Base-by-base conservation (phyloP, 2,888 invertebrate genomes). In the Atrina japonica region DNA sequence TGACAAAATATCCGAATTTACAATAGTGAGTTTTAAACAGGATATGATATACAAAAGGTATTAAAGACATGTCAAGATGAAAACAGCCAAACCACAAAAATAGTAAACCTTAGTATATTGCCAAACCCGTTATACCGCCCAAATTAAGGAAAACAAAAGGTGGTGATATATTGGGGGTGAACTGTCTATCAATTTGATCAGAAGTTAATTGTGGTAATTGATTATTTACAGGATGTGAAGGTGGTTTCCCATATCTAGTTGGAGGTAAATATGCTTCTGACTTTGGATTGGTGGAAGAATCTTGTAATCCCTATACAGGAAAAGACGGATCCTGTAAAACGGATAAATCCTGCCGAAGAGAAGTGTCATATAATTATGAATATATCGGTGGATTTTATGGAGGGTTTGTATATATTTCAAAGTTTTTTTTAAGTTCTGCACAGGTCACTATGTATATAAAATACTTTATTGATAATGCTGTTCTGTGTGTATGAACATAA, bases 381-480 rank as follows among this genome's bases (percentile, higher is more conserved):
- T 92, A 92, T 82, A 86, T 92, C 40, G 92, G 92, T 40, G 92
- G 92, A 35, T 92, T 86, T 77, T 91, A 91, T 80, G 92, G 91
- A 55, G 91, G 86, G 89, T 90, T 82, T 83, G 88, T 86, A 29
- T 11, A 14, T 14, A 18, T 60, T 43, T 25, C 23, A 29, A 14
- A 27, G 14, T 6, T 16, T 6, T n/a, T 43, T n/a, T 43, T 3
- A 16, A 43, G 16, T 16, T 43, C 18, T 18, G 18, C 16, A 43
- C 11, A 43, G 49, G 21, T 23, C 11, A 0, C 11, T 41, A 23
- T 52, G n/a, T 5, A 2, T n/a, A 7, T 21, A n/a, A n/a, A n/a
- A n/a, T n/a, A 35, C 41, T 29, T 55, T 59, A 41, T 41, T 41
- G 41, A 9, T 41, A 14, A 11, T 9, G 14, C 9, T 11, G 14